A percentile compares a stretch with the other conserved stretches of the same genome.
These are phyloP conservation scores for Numenius arquata DNA, from an alignment of 2,113 vertebrate genomes.

Conservation along the genomic window DNA sequence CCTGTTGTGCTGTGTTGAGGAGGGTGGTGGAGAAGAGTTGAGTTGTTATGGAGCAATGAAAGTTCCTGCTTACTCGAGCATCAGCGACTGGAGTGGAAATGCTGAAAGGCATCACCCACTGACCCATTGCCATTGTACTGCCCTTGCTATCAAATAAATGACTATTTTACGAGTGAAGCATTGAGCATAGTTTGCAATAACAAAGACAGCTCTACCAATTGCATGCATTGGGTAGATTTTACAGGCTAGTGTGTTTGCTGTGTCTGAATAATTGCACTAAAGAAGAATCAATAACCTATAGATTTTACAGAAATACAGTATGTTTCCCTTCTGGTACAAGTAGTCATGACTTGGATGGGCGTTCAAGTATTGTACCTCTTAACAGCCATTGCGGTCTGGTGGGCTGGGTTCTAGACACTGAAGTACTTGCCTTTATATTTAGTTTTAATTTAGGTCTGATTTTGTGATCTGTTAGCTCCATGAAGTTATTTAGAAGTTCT, in stretches of 20 bases:
- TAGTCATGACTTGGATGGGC: not conserved
- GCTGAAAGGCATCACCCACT: rapidly evolving
- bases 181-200: not conserved
- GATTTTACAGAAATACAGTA: not conserved
- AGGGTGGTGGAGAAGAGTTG: not conserved
- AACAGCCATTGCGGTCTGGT: not conserved
- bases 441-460: not conserved
- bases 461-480: constrained; percentile 4
- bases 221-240: not conserved
- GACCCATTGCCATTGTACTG: not conserved
- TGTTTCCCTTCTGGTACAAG: not conserved
- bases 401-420: not conserved
- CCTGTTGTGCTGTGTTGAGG: not conserved
- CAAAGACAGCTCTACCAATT: not conserved
- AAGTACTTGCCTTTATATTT: not conserved
- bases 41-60: not conserved
- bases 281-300: not conserved
- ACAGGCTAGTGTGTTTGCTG: not conserved
- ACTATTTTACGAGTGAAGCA: not conserved
- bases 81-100: not conserved
- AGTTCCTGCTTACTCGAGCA: not conserved
- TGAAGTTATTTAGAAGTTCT: not conserved
- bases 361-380: not conserved
- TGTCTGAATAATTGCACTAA: not conserved
- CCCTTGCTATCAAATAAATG: not conserved